Evolutionary conservation across 1,140 invertebrate species (phyloP).

Genomic region (Drosophila watanabei): DNA sequence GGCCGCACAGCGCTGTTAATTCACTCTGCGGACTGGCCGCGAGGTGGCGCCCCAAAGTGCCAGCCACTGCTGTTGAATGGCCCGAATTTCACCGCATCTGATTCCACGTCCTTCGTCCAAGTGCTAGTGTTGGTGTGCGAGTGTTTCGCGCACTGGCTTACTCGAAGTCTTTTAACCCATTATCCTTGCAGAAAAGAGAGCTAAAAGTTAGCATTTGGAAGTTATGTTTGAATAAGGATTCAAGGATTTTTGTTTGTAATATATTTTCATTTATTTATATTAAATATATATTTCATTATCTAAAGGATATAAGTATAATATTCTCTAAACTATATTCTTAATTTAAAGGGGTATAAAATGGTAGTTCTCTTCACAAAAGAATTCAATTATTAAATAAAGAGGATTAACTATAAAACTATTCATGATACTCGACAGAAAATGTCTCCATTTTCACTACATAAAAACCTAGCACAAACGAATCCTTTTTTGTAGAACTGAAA

Average conservation of each 20-base stretch:
- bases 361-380: background rate
- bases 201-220: too few relatives aligned
- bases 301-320: too few relatives aligned
- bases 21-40: constrained; percentile 74
- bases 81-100: constrained; percentile 68
- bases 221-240: background rate
- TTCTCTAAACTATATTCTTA: too few relatives aligned
- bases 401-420: background rate
- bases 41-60: constrained; percentile 78
- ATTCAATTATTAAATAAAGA: too few relatives aligned
- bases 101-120: constrained; percentile 24
- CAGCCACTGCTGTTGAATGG: constrained; percentile 61
- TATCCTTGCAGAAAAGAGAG: background rate
- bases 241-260: background rate
- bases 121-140: constrained; percentile 17
- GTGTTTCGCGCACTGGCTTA: constrained; percentile 62
- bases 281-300: too few relatives aligned
- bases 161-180: constrained; percentile 52
- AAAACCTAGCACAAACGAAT: background rate
- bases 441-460: background rate
- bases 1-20: constrained; percentile 73
- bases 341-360: background rate
- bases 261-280: too few relatives aligned
- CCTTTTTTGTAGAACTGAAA: background rate
- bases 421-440: background rate